These are phyloP conservation scores for Laticauda colubrina DNA, from an alignment of 2,113 vertebrate genomes.

Conservation along the genomic window DNA sequence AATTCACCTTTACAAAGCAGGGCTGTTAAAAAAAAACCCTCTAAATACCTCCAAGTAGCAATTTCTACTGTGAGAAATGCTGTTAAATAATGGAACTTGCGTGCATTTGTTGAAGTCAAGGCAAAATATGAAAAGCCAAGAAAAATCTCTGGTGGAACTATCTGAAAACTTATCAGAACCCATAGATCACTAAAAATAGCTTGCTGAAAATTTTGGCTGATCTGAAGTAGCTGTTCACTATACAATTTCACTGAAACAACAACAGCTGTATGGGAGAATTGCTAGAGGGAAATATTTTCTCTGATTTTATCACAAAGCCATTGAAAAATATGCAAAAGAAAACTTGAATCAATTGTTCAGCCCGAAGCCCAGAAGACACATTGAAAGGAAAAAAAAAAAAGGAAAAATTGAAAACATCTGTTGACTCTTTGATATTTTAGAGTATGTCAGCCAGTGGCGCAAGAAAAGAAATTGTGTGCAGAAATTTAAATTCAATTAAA, in stretches of 20 bases:
- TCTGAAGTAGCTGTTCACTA: not conserved
- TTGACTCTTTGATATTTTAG: not conserved
- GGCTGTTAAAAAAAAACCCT: not conserved
- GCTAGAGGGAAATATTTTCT: not conserved
- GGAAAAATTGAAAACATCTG: not conserved
- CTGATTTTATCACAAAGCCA: not conserved
- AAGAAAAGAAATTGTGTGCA: not conserved
- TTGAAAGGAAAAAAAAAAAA: not conserved
- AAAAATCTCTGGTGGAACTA: not conserved
- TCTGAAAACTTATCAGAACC: not conserved
- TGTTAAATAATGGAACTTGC: not conserved
- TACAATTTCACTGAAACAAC: not conserved
- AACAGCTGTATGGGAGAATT: not conserved
- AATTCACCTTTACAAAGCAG: not conserved
- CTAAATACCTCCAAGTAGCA: not conserved
- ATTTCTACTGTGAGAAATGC: not conserved
- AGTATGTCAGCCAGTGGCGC: not conserved
- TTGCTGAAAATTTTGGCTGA: not conserved
- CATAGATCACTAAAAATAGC: not conserved
- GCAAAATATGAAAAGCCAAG: not conserved
- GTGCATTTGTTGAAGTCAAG: not conserved
- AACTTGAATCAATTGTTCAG: not conserved
- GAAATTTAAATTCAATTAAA: not conserved
- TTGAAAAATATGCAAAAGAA: not conserved
- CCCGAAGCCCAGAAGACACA: not conserved